Base-by-base conservation (phyloP, 2,797 vertebrate species). In the Salarias fasciatus region DNA sequence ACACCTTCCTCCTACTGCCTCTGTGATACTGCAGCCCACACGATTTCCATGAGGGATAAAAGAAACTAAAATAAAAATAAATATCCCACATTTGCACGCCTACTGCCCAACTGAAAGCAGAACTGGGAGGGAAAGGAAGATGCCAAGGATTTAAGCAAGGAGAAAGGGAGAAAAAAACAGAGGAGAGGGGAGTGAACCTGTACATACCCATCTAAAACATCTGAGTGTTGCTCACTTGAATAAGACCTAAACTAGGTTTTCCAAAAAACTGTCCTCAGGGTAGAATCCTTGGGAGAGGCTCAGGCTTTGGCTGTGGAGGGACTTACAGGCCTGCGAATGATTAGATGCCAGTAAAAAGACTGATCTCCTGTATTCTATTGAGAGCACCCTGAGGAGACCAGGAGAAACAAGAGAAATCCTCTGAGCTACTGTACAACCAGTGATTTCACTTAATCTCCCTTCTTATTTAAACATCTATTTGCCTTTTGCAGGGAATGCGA, bases 1-100 rank as follows among this genome's bases (percentile, higher is more conserved):
- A 69, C 82, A 83, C 84, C 71, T 79, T 75, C 74, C 70, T 74
- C 78, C 79, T 52, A 72, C 63, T 69, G 57, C 54, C 79, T 70
- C 59, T 73, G 58, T 66, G 69, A 72, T 79, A 44, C 66, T 28
- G 49, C 65, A 61, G 77, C 85, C 76, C 71, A 83, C 77, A 48
- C 57, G 45, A 65, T 59, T 70, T 76, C 53, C 33, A 63, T 29
- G 11, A 51, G 50, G n/a, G 44, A 72, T 60, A 51, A 45, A 59
- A 45, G 36, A 47, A 72, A 60, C 67, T 45, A 8, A 43, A 57
- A 70, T 13, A 47, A 63, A 63, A 62, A 72, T 31, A 64, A 48
- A 55, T 63, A 64, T 63, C 64, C 53, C 60, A 65, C 44, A 53
- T 78, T 79, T 78, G 84, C 66, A 78, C 67, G 33, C 75, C 78